Evolutionary conservation across 2,797 vertebrate species (phyloP).

Genomic region (Delichon dasypus): DNA sequence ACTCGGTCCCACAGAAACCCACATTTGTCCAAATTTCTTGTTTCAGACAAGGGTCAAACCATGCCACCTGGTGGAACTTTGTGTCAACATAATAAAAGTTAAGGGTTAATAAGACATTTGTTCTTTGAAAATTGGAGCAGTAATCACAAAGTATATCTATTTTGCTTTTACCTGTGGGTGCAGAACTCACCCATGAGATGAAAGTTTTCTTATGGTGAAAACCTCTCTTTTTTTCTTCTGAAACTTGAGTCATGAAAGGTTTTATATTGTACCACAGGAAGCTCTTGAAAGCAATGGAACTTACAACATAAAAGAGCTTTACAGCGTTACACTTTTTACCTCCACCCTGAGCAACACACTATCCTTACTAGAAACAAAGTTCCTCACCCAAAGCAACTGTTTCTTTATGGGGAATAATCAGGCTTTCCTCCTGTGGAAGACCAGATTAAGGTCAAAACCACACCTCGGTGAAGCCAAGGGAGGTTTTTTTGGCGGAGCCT

Average conservation of each 20-base stretch:
- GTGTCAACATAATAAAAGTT: conserved; percentile 2
- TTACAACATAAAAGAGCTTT: background rate
- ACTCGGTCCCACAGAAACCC: background rate
- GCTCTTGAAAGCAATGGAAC: conserved; percentile 3
- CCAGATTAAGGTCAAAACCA: background rate
- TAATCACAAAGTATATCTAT: background rate
- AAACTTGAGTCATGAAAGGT: conserved; percentile 1
- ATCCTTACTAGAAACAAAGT: background rate
- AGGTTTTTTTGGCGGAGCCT: background rate
- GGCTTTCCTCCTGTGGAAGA: background rate
- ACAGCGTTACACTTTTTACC: background rate
- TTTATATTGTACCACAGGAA: background rate
- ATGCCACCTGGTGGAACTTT: conserved; percentile 37
- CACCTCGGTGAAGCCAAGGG: background rate
- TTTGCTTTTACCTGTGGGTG: background rate
- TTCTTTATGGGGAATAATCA: background rate
- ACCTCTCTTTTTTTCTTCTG: background rate
- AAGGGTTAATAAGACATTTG: background rate
- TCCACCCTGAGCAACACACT: background rate
- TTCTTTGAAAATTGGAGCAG: background rate
- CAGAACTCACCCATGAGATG: background rate
- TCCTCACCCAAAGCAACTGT: background rate
- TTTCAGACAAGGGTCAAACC: background rate
- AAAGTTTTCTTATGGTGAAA: background rate
- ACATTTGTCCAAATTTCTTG: background rate